A percentile compares a stretch with the other conserved stretches of the same genome.
phyloP scores from a whole-genome alignment of 2,797 vertebrate species.

The Falco naumanni region DNA sequence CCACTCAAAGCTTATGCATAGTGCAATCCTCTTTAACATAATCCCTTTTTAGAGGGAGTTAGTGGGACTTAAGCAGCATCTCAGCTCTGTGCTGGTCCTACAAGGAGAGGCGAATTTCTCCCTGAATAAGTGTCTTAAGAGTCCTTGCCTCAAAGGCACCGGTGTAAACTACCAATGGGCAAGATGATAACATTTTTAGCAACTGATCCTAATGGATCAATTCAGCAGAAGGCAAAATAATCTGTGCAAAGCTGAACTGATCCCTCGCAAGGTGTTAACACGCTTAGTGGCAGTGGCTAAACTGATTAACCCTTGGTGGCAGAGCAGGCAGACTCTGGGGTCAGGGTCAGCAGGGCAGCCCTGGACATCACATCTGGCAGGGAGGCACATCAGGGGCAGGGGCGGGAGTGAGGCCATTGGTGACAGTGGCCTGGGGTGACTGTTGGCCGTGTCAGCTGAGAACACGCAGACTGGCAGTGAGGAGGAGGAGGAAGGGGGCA shows the following conservation, averaged over 20 bases:
- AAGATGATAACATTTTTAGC: constrained; percentile 68
- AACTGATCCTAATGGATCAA: constrained; percentile 65
- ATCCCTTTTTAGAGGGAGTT: constrained; percentile 45
- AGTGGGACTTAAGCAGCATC: constrained; percentile 38
- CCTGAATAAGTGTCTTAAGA: constrained; percentile 69
- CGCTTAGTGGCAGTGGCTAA: constrained; percentile 42
- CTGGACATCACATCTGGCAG: not conserved
- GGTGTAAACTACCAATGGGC: constrained; percentile 41
- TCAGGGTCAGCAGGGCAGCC: not conserved
- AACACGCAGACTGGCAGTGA: not conserved
- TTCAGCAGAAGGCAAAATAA: constrained; percentile 61
- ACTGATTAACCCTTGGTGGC: not conserved
- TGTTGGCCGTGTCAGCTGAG: not conserved
- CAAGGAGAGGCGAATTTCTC: constrained; percentile 66
- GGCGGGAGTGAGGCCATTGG: not conserved
- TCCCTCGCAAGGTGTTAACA: constrained; percentile 52
- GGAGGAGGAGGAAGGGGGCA: not conserved
- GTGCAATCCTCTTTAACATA: constrained; percentile 63
- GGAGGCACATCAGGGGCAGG: not conserved
- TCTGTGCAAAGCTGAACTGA: constrained; percentile 68
- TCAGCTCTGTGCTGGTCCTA: constrained; percentile 29
- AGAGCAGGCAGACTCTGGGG: not conserved
- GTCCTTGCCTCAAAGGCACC: constrained; percentile 53
- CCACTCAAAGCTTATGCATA: constrained; percentile 63
- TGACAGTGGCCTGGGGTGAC: not conserved